A percentile compares a stretch with the other conserved stretches of the same genome.
Evolutionary conservation across 2,888 invertebrate genomes (phyloP).

Genomic region (Punctoribates punctum): DNA sequence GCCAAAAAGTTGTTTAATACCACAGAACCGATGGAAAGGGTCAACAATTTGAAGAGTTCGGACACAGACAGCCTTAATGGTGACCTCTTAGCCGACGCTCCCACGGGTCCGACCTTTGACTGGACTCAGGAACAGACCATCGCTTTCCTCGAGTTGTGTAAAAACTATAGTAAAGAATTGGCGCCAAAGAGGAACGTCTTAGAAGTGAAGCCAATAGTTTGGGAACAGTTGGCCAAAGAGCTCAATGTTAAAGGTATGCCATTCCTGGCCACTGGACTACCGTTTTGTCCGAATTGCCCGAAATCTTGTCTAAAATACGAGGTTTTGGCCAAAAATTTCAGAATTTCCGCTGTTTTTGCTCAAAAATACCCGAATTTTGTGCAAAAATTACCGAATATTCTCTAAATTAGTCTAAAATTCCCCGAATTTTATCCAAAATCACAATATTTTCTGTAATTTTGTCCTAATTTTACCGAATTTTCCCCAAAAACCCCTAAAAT

Average conservation of each 20-base stretch:
- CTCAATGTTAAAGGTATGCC: neutral
- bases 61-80: neutral
- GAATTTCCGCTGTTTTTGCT: too few species aligned
- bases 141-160: neutral
- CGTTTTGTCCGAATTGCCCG: neutral
- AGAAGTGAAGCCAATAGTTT: neutral
- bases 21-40: too few species aligned
- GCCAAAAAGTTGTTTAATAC: too few species aligned
- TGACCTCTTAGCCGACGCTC: neutral
- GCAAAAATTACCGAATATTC: too few species aligned
- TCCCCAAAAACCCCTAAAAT: neutral
- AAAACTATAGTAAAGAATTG: neutral
- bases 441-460: neutral
- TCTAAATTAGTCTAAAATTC: too few species aligned
- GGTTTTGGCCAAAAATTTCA: too few species aligned
- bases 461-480: too few species aligned
- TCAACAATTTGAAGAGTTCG: neutral
- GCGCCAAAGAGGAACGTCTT: neutral
- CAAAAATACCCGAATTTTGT: too few species aligned
- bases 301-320: too few species aligned
- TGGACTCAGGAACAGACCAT: neutral
- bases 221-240: conserved; percentile 19
- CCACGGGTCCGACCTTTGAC: neutral
- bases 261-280: neutral
- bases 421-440: neutral